These are phyloP conservation scores for Notechis scutatus DNA, from an alignment of 2,113 vertebrate species.

Conservation along the genomic window DNA sequence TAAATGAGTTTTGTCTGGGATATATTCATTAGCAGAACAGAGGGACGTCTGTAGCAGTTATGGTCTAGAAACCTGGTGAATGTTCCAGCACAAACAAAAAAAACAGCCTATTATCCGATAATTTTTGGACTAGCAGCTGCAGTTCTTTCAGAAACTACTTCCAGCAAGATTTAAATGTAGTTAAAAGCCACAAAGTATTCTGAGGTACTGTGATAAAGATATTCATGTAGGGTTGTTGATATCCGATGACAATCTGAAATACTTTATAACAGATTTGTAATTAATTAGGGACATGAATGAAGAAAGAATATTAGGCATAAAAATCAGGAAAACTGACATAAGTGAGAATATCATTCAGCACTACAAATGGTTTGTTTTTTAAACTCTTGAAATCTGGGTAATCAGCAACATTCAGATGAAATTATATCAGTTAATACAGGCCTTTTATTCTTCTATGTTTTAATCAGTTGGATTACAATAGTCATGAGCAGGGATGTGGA, in stretches of 20 bases:
- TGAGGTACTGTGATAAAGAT: neutral
- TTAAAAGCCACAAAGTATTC: neutral
- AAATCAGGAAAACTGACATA: neutral
- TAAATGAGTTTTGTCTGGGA: conserved; percentile 1
- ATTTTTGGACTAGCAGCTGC: neutral
- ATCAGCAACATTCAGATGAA: neutral
- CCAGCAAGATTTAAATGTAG: neutral
- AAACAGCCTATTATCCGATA: neutral
- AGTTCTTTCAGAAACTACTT: neutral
- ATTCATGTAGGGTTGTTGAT: neutral
- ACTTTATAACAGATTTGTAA: neutral
- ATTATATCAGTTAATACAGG: neutral
- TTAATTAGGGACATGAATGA: neutral
- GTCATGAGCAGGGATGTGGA: neutral
- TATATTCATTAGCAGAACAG: neutral
- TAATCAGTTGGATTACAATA: neutral
- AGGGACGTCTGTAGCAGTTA: neutral
- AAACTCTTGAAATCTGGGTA: neutral
- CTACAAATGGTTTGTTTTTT: neutral
- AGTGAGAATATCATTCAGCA: neutral
- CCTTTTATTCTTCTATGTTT: neutral
- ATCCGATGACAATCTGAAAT: neutral
- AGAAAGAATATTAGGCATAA: neutral
- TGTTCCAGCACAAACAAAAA: neutral
- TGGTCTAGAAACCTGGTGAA: neutral